These are phyloP conservation scores for Trachurus trachurus DNA, from an alignment of 2,797 vertebrate genomes.

Conservation along the genomic window DNA sequence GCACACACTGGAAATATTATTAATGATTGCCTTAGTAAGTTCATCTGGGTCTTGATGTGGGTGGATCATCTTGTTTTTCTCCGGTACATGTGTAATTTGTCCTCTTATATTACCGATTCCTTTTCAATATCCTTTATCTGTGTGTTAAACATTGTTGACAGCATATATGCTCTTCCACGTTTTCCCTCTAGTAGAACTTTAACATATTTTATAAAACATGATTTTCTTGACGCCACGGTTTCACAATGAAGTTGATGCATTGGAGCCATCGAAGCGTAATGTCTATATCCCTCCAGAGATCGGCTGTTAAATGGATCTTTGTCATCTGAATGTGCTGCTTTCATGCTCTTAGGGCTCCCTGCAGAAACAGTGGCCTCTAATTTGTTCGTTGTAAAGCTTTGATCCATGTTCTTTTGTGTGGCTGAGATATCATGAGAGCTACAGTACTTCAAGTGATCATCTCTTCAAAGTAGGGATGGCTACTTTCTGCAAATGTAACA, in stretches of 20 bases:
- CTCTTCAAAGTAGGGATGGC: neutral
- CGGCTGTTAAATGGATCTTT: neutral
- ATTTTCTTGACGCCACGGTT: neutral
- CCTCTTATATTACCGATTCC: neutral
- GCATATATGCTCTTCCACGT: conserved; percentile 1
- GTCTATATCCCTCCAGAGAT: conserved; percentile 3
- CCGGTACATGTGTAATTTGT: neutral
- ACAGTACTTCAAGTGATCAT: conserved; percentile 14
- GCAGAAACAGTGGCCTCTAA: conserved; percentile 20
- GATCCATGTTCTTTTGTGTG: neutral
- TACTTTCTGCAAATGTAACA: neutral
- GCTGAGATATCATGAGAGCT: conserved; percentile 2
- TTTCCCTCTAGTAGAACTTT: neutral
- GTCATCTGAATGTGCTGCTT: neutral
- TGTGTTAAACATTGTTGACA: neutral
- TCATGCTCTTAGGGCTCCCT: conserved; percentile 19
- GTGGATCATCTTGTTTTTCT: no score
- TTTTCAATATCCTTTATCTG: neutral
- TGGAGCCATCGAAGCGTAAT: conserved; percentile 4
- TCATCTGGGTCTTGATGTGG: no score
- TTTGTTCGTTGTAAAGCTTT: conserved; percentile 32
- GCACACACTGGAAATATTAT: neutral
- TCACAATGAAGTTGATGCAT: neutral
- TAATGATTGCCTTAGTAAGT: no score
- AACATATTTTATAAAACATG: conserved; percentile 35